phyloP scores from a whole-genome alignment of 2,113 vertebrate species.

The Larimichthys polyactis region DNA sequence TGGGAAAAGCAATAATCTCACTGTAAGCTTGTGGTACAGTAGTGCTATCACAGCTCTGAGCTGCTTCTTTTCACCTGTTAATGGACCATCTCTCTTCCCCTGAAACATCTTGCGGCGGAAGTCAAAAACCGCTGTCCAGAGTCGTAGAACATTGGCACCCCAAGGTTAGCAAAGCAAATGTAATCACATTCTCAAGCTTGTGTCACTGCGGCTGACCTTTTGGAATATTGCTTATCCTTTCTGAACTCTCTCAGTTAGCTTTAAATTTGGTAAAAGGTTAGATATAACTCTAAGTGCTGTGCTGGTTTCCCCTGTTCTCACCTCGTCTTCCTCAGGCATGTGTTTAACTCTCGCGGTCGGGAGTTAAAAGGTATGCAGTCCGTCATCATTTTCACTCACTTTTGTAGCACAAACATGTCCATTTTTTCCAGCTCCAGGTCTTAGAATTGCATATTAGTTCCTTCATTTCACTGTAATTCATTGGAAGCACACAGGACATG shows the following conservation, averaged over 20 bases:
- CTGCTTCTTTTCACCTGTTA: slow-evolving; percentile 35
- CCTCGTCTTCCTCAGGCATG: background rate
- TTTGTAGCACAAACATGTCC: background rate
- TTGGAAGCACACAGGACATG: background rate
- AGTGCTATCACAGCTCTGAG: slow-evolving; percentile 1
- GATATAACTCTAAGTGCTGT: slow-evolving; percentile 2
- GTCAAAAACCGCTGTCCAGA: slow-evolving; percentile 14
- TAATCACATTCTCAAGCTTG: slow-evolving; percentile 26
- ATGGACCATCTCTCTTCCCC: slow-evolving; percentile 22
- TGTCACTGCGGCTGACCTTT: slow-evolving; percentile 46
- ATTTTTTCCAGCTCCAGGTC: background rate
- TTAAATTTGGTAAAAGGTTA: slow-evolving; percentile 64
- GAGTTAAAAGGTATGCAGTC: background rate
- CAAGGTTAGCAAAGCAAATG: slow-evolving; percentile 40
- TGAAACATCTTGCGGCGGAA: background rate
- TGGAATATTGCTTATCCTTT: slow-evolving; percentile 42
- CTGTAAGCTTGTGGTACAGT: background rate
- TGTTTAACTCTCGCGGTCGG: background rate
- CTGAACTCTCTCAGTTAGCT: slow-evolving; percentile 53
- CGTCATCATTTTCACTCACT: background rate
- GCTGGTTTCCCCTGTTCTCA: background rate
- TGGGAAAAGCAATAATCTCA: slow-evolving; percentile 23
- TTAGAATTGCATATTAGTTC: background rate
- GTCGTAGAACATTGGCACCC: slow-evolving; percentile 24
- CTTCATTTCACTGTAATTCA: slow-evolving; percentile 11